phyloP scores from a whole-genome alignment of 2,113 vertebrate genomes.

The Otis tarda region DNA sequence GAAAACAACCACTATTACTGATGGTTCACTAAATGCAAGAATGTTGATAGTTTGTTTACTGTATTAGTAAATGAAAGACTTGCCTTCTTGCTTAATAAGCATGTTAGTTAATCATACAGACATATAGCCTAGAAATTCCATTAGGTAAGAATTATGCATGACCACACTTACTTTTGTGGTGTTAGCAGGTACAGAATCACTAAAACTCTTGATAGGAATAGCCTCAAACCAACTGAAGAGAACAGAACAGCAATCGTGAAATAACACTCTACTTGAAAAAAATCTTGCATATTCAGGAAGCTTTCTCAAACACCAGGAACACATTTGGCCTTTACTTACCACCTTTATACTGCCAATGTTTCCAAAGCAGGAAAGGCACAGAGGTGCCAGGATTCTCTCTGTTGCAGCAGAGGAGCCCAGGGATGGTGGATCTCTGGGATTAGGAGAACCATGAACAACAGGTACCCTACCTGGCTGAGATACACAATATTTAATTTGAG shows the following conservation, averaged over 20 bases:
- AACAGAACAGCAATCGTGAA: not conserved
- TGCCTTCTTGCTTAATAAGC: not conserved
- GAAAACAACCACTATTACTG: not conserved
- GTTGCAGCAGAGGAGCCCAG: not conserved
- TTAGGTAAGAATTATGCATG: not conserved
- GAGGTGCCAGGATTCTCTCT: not conserved
- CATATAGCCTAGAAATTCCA: not conserved
- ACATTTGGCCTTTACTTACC: not conserved
- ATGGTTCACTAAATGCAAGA: not conserved
- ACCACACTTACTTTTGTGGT: not conserved
- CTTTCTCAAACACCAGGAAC: not conserved
- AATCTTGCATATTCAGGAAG: not conserved
- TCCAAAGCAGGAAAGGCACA: not conserved
- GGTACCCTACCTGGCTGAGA: not conserved
- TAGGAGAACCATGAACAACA: not conserved
- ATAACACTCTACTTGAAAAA: not conserved
- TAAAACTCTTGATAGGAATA: not conserved
- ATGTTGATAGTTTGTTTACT: not conserved
- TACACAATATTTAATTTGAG: not conserved
- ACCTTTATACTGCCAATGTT: not conserved
- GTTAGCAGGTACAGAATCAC: not conserved
- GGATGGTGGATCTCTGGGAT: not conserved
- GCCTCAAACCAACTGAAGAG: not conserved
- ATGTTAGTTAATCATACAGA: not conserved
- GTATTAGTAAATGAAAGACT: not conserved